Base-by-base conservation (phyloP, 2,888 invertebrate genomes). In the Phymatocera aterrima region DNA sequence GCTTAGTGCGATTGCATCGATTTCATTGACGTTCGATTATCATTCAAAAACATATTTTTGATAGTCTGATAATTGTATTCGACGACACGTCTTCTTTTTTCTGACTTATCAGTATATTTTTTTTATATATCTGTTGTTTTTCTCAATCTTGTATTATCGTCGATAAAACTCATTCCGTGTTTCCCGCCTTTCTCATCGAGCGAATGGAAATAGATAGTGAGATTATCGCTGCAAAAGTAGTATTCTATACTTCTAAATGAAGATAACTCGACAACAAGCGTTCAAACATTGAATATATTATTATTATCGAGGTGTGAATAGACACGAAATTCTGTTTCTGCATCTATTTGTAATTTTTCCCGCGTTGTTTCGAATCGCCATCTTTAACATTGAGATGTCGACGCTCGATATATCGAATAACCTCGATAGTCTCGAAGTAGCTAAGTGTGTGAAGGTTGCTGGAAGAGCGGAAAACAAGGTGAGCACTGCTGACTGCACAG, bases 391-490 rank as follows among this genome's bases (percentile, higher is more conserved):
- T 34, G 31, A 28, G 8, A 31, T 18, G 31, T 72, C 51, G 70
- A 31, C 12, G 48, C 8, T 48, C 75, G 57, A 75, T 57, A 24
- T 15, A 57, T 60, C 37, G 40, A 60, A 51, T 12, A 10, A 2
- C 2, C 6, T 61, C 61, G 65, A 65, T 5, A 15, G 43, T 24
- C 15, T 37, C 75, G 60, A 37, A 37, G 15, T 21, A 65, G 18
- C 8, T 21, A 34, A 43, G 15, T 24, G 57, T n/a, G 75, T 75
- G 57, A 60, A 72, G 51, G 48, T 72, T 34, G 43, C 60, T 18
- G 75, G 37, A 51, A 72, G 31, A 34, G 48, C 72, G 54, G 37
- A 37, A 75, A 72, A 68, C 68, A 48, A 72, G 72, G 72, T 34
- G 72, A 72, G 48, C 72, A 72, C 40, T 51, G 51, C 31, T 43